Evolutionary conservation across 1,140 invertebrate genomes (phyloP), one percentile per base, ranked within the genome.

Genomic region (Bombus superbus): DNA sequence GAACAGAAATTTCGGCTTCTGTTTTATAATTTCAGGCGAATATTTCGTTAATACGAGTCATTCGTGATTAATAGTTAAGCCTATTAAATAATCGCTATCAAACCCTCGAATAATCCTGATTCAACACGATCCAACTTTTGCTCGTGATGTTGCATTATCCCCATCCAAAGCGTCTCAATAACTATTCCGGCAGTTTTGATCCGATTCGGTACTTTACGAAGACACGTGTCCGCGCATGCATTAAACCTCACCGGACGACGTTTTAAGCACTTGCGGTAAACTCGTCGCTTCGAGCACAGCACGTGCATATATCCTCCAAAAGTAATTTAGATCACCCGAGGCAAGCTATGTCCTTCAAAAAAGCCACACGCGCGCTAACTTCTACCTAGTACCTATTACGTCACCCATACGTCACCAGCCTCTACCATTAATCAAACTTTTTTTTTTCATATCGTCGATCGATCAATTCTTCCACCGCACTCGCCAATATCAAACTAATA

Each of bases 161-260:
- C 32, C 32, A 32, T 32, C 28, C 57, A 25, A 40, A 38, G 13
- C 32, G 53, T 38, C 35, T 62, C 53, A 35, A 62, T 40, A 76
- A 40, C 57, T 38, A 22, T 64, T 78, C 22, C 38, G 22, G 1
- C 59, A 32, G 38, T 40, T 42, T 64, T 78, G 38, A 78, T 78
- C 59, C 28, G 75, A 44, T 64, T 78, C 75, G 5, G 62, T n/a
- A 32, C 75, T 78, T 32, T 64, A 28, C 57, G 38, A 44, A 78
- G 75, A 42, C 57, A 42, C 75, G 59, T 42, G 59, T 66, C 59
- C 59, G 53, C n/a, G 75, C 75, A 77, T 77, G 59, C 57, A 44
- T 64, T 78, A 40, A 78, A 66, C 15, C 25, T 42, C 28, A 11
- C 25, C 28, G 38, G 35, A 40, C 74, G 74, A 8, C 15, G 57